Evolutionary conservation across 2,797 vertebrate genomes (phyloP).

Genomic region (Benthosema pterotum): DNA sequence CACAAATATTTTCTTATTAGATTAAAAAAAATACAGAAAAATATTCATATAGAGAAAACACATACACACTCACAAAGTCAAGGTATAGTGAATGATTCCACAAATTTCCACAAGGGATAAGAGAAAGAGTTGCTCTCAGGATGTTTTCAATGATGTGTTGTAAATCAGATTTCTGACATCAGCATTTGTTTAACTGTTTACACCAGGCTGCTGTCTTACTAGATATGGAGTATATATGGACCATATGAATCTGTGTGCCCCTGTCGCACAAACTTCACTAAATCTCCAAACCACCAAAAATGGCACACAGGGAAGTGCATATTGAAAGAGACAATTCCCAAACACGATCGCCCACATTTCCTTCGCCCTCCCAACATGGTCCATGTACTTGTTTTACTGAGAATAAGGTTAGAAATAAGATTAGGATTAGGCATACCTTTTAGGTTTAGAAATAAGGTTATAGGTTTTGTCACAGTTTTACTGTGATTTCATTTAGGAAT

Average conservation of each 20-base stretch:
- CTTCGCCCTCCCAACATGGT: no score
- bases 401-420: no score
- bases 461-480: no score
- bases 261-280: no score
- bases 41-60: slow-evolving; percentile 55
- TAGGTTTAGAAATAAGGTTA: no score
- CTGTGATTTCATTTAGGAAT: no score
- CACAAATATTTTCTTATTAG: slow-evolving; percentile 93
- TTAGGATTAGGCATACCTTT: no score
- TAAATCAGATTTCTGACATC: slow-evolving; percentile 51
- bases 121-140: slow-evolving; percentile 51
- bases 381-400: no score
- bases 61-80: slow-evolving; percentile 18
- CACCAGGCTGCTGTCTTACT: slow-evolving; percentile 56
- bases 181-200: slow-evolving; percentile 66
- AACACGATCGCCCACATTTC: no score
- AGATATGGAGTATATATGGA: background rate
- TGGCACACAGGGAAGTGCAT: no score
- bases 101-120: slow-evolving; percentile 37
- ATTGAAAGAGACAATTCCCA: no score
- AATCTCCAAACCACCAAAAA: no score
- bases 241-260: background rate
- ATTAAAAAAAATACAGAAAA: slow-evolving; percentile 44
- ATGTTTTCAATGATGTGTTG: slow-evolving; percentile 24
- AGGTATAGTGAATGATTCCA: slow-evolving; percentile 45